phyloP scores from a whole-genome alignment of 2,888 invertebrate genomes.

The Eupsilia transversa region DNA sequence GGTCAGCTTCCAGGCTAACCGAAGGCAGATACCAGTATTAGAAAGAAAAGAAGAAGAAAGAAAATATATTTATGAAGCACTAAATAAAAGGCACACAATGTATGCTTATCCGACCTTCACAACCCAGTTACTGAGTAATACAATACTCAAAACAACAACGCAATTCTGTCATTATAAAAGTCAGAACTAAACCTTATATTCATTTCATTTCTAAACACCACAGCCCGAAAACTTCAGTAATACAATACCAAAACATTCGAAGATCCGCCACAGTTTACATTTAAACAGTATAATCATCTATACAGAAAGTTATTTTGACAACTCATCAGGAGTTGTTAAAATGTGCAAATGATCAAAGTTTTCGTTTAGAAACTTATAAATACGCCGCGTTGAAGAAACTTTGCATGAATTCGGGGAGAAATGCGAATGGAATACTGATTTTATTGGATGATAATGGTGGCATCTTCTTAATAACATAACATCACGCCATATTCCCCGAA shows the following conservation, averaged over 20 bases:
- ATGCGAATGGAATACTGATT: constrained; percentile 8
- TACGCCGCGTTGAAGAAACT: constrained; percentile 5
- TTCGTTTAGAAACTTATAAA: constrained; percentile 10
- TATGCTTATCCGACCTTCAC: no score
- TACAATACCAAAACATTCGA: neutral
- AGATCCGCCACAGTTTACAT: constrained; percentile 8
- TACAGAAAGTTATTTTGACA: constrained; percentile 19
- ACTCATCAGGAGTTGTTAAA: constrained; percentile 49
- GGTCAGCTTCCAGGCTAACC: no score
- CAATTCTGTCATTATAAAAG: neutral
- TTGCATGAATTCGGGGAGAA: neutral
- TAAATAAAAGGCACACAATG: no score
- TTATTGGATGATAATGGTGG: neutral
- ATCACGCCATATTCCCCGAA: neutral
- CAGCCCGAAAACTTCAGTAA: constrained; percentile 7
- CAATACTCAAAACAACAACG: neutral
- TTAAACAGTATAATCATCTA: neutral
- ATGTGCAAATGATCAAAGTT: constrained; percentile 44
- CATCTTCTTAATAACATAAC: neutral
- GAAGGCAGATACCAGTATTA: no score
- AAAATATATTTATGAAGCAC: no score
- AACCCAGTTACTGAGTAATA: neutral
- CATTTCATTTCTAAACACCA: neutral
- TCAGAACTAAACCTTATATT: neutral
- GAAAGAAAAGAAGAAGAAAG: no score